Evolutionary conservation across 2,888 invertebrate species (phyloP).

Genomic region (Chydorus sphaericus): DNA sequence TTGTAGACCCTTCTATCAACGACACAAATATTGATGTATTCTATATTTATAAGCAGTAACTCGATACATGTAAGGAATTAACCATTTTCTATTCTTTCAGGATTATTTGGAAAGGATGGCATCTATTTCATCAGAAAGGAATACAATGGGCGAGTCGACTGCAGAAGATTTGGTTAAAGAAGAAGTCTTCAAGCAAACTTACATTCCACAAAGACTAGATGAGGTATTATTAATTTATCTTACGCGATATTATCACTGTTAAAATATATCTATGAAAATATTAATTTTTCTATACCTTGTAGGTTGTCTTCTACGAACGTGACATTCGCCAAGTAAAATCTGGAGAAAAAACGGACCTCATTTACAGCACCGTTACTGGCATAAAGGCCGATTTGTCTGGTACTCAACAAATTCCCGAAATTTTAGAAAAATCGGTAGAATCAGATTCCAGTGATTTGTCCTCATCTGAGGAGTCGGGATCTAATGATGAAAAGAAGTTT

Average conservation of each 20-base stretch:
- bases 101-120: constrained; percentile 56
- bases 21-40: constrained; percentile 56
- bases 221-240: constrained; percentile 43
- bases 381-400: constrained; percentile 64
- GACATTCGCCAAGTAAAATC: constrained; percentile 68
- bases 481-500: constrained; percentile 25
- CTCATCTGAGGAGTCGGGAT: constrained; percentile 16
- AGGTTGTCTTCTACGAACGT: constrained; percentile 69
- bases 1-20: constrained; percentile 78
- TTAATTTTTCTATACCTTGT: constrained; percentile 22
- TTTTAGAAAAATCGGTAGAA: constrained; percentile 30
- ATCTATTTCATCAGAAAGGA: constrained; percentile 46
- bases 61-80: background rate
- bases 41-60: background rate
- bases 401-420: constrained; percentile 47
- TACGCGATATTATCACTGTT: background rate
- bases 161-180: constrained; percentile 68
- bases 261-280: background rate
- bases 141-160: constrained; percentile 39
- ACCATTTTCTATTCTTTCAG: background rate
- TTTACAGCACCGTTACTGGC: constrained; percentile 76
- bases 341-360: constrained; percentile 53
- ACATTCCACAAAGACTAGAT: constrained; percentile 80
- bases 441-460: constrained; percentile 16
- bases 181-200: constrained; percentile 83